Conservation (phyloP, 2,888 invertebrate species). For the Volucella inflata region DNA sequence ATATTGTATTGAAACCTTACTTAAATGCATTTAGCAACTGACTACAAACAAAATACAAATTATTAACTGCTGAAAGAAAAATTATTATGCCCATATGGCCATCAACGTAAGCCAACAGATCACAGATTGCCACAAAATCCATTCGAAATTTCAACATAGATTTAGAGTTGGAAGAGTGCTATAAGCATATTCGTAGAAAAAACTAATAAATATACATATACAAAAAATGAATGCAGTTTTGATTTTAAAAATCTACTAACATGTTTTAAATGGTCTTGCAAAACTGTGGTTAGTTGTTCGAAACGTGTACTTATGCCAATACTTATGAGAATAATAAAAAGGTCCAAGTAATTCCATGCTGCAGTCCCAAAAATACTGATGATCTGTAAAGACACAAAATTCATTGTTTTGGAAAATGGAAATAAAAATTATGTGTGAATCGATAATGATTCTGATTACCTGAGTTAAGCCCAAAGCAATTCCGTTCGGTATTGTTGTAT, state of each 20-base stretch:
- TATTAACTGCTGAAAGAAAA: constrained; percentile 63
- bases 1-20: constrained; percentile 15
- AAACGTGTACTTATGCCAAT: constrained; percentile 62
- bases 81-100: constrained; percentile 59
- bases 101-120: constrained; percentile 56
- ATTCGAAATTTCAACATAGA: constrained; percentile 58
- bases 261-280: constrained; percentile 37
- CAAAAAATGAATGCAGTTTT: background rate
- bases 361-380: constrained; percentile 56
- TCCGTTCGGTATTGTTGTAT: constrained; percentile 38
- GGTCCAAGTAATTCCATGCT: constrained; percentile 69
- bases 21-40: constrained; percentile 53
- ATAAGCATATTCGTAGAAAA: background rate
- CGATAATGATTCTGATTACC: background rate
- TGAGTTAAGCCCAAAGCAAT: constrained; percentile 33
- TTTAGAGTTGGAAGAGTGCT: constrained; percentile 26
- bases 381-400: constrained; percentile 15
- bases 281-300: constrained; percentile 43
- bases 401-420: background rate
- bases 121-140: constrained; percentile 65
- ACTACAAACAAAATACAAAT: constrained; percentile 60
- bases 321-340: constrained; percentile 66
- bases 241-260: constrained; percentile 16
- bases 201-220: background rate
- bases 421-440: too few species aligned